Conservation (phyloP, 2,888 invertebrate genomes). For the Drosophila imparisetae region DNA sequence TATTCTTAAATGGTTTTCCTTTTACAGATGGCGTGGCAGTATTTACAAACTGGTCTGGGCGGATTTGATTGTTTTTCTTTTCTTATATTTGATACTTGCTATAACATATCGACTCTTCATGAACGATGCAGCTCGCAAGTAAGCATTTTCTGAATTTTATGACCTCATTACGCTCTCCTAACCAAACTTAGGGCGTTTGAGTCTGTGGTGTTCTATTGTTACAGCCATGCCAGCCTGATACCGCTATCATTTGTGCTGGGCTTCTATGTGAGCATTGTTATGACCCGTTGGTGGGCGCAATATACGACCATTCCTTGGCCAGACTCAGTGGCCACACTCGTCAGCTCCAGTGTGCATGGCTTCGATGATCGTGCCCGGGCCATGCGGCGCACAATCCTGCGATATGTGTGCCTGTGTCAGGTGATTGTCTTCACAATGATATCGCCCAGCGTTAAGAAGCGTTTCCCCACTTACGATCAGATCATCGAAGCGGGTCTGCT, state of each 20-base stretch:
- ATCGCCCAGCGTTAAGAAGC: conserved; percentile 93
- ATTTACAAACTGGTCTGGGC: conserved; percentile 97
- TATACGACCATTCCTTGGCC: conserved; percentile 93
- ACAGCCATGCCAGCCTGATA: conserved; percentile 91
- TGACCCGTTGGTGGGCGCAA: conserved; percentile 96
- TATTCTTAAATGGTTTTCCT: rapidly evolving
- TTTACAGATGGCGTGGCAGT: conserved; percentile 95
- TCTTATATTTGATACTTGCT: conserved; percentile 87
- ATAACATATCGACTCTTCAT: conserved; percentile 57
- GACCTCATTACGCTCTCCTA: neutral
- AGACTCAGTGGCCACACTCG: conserved; percentile 92
- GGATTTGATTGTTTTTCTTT: conserved; percentile 91
- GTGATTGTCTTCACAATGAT: conserved; percentile 94
- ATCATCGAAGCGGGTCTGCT: conserved; percentile 93
- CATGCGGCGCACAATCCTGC: conserved; percentile 92
- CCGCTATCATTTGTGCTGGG: conserved; percentile 96
- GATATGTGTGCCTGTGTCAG: conserved; percentile 92
- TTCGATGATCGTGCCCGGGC: conserved; percentile 92
- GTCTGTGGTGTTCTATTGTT: conserved; percentile 91
- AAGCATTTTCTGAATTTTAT: neutral
- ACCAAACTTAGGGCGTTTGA: conserved; percentile 89
- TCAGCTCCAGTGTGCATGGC: conserved; percentile 92
- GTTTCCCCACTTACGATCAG: conserved; percentile 93
- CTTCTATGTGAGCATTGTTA: conserved; percentile 95
- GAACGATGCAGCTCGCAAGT: conserved; percentile 45